phyloP scores from a whole-genome alignment of 2,113 vertebrate genomes.

The Hystrix cristata region DNA sequence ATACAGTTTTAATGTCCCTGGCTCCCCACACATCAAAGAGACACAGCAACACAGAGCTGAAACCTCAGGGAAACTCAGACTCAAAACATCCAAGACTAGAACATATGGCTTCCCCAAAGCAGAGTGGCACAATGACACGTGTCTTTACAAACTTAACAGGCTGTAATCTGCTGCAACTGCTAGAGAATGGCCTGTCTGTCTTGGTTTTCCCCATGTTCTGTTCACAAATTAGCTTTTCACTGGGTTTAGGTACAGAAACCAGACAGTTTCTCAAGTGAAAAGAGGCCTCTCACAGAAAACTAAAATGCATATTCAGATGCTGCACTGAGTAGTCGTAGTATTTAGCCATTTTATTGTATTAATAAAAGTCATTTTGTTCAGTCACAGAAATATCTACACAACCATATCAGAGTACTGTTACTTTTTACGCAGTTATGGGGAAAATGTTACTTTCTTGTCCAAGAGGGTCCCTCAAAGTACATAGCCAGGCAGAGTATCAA shows the following conservation, averaged over 20 bases:
- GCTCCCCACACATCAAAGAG: background rate
- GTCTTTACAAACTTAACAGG: slow-evolving; percentile 59
- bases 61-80: background rate
- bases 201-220: background rate
- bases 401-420: background rate
- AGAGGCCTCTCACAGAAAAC: slow-evolving; percentile 21
- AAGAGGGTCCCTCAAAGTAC: background rate
- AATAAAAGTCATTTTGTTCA: background rate
- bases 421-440: background rate
- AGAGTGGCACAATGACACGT: slow-evolving; percentile 1
- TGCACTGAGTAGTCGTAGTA: background rate
- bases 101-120: slow-evolving; percentile 46
- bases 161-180: slow-evolving; percentile 55
- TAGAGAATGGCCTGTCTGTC: background rate
- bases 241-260: slow-evolving; percentile 38
- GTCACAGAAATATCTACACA: background rate
- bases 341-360: background rate
- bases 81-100: background rate
- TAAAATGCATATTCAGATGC: slow-evolving; percentile 12
- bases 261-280: slow-evolving; percentile 36
- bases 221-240: slow-evolving; percentile 60
- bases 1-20: background rate
- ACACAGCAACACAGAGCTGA: background rate
- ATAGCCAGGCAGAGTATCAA: background rate
- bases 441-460: background rate